Evolutionary conservation across 2,888 invertebrate species (phyloP).

Genomic region (Branchipolynoe longqiensis): DNA sequence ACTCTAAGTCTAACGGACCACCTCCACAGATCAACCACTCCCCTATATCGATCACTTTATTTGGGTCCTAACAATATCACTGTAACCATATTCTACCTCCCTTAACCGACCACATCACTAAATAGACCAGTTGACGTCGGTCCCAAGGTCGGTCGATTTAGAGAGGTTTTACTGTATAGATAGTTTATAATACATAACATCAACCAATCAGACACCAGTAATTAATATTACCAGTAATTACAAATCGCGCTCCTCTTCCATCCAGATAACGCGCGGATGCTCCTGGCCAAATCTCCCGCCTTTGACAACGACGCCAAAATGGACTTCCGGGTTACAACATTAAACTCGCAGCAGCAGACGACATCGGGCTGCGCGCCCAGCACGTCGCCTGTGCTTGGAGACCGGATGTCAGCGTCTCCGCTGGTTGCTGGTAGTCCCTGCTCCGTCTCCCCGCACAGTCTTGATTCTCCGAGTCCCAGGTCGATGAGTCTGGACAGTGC

Average conservation of each 20-base stretch:
- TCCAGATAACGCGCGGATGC: background rate
- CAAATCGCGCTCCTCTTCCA: too few relatives aligned
- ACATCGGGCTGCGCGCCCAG: background rate
- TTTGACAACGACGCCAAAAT: background rate
- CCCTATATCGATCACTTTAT: too few relatives aligned
- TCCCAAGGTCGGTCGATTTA: too few relatives aligned
- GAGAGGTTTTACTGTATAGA: too few relatives aligned
- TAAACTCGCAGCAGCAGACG: background rate
- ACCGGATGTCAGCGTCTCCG: background rate
- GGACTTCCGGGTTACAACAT: constrained; percentile 12
- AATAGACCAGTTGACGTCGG: too few relatives aligned
- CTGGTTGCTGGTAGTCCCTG: background rate
- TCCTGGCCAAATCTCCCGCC: background rate
- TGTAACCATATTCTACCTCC: too few relatives aligned
- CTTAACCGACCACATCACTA: too few relatives aligned
- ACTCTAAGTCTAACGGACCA: too few relatives aligned
- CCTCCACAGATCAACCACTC: too few relatives aligned
- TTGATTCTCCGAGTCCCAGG: constrained; percentile 9
- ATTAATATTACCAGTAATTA: too few relatives aligned
- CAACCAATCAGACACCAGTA: too few relatives aligned
- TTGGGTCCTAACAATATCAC: too few relatives aligned
- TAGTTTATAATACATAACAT: background rate
- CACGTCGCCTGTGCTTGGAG: background rate
- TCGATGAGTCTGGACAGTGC: constrained; percentile 20
- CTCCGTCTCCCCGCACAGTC: background rate